Evolutionary conservation across 2,113 vertebrate genomes (phyloP), one percentile per base, ranked within the genome.

Genomic region (Haemorhous mexicanus): DNA sequence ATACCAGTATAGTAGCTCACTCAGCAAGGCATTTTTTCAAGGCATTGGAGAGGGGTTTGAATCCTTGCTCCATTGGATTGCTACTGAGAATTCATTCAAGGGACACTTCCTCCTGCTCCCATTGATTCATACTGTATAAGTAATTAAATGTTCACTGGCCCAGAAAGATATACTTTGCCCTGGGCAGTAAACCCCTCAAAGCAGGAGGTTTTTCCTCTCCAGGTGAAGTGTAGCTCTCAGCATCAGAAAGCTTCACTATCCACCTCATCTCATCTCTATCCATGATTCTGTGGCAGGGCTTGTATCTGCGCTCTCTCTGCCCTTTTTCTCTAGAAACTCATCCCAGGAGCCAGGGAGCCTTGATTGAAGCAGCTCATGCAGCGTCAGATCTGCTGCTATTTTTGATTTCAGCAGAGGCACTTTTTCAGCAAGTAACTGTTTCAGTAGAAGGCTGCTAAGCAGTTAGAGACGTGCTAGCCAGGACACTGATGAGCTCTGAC

Each of bases 251-350:
- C n/a, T n/a, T n/a, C n/a, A n/a, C n/a, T n/a, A n/a, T n/a, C n/a
- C n/a, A n/a, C n/a, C n/a, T n/a, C n/a, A n/a, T n/a, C n/a, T n/a
- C n/a, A n/a, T n/a, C n/a, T 26, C 43, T 50, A 32, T 16, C 53
- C 0, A 1, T 0, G 1, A 5, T 75, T 75, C 49, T 35, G 13
- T 3, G 2, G 12, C 59, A 74, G 20, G 20, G 4, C 11, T 76
- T 73, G 20, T 69, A n/a, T 1, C 0, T 24, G 16, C 3, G 2
- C 6, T 43, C 20, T 82, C 33, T 68, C 30, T 69, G 18, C 39
- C 26, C 2, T 50, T 70, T 17, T 44, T 64, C 49, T 69, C 46
- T 13, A 69, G 23, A 73, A 83, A 50, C 11, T 80, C 14, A 13
- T 63, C 74, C 39, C 16, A 15, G 35, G 23, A 79, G 13, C 46